phyloP scores from a whole-genome alignment of 2,113 vertebrate species.

The Neolamprologus toae region DNA sequence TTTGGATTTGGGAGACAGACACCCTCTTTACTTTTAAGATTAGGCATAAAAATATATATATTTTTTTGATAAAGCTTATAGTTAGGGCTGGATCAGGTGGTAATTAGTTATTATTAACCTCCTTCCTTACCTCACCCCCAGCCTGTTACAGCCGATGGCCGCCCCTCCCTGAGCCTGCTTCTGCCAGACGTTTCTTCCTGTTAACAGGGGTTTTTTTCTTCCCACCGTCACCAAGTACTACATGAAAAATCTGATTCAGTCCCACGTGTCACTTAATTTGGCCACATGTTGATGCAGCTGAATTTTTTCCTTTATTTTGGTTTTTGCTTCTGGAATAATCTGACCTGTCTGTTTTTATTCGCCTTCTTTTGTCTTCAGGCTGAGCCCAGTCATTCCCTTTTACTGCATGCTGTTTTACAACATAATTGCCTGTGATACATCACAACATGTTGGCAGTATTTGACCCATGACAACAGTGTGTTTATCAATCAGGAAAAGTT shows the following conservation, averaged over 20 bases:
- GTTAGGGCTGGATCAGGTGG: not conserved
- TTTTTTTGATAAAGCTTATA: not conserved
- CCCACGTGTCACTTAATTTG: not conserved
- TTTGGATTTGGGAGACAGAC: not conserved
- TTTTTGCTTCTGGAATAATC: not conserved
- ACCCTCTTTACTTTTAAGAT: not conserved
- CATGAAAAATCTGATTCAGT: not conserved
- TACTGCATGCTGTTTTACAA: conserved; percentile 45
- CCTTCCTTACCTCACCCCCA: not conserved
- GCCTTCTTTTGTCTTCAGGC: not conserved
- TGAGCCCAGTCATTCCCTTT: not conserved
- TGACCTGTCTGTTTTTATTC: not conserved
- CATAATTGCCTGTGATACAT: conserved; percentile 18
- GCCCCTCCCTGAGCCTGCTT: not conserved
- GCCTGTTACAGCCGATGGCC: not conserved
- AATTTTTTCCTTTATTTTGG: not conserved
- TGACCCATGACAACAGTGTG: not conserved
- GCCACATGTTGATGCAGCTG: not conserved
- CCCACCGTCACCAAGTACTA: not conserved
- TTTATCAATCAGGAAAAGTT: not conserved
- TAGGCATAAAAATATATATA: not conserved
- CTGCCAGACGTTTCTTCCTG: not conserved
- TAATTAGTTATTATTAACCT: not conserved
- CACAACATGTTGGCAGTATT: not conserved
- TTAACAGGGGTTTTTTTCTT: not conserved